Percentiles rank a stretch among this genome's conserved stretches.
phyloP scores from a whole-genome alignment of 2,113 vertebrate species.

The Prochilodus magdalenae region DNA sequence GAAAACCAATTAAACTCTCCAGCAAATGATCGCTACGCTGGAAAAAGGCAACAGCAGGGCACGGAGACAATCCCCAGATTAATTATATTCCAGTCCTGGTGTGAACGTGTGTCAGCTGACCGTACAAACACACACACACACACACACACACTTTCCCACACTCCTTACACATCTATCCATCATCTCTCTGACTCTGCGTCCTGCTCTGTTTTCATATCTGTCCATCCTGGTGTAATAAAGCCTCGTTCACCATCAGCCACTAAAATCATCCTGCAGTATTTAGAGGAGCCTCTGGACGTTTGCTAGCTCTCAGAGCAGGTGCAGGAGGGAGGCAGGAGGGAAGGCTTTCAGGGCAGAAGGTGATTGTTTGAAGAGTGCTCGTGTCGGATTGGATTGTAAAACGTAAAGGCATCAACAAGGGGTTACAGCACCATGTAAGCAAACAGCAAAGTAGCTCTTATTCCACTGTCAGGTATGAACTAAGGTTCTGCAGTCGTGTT shows the following conservation, averaged over 20 bases:
- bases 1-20: neutral
- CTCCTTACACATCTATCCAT: neutral
- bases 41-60: slow-evolving; percentile 2
- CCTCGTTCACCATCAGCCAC: neutral
- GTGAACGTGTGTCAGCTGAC: neutral
- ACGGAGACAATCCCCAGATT: slow-evolving; percentile 10
- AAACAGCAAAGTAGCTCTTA: too few species aligned
- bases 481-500: too few species aligned
- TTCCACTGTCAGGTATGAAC: too few species aligned
- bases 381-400: neutral
- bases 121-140: slow-evolving; percentile 5
- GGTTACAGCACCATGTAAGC: neutral
- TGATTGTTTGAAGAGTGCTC: neutral
- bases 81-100: neutral
- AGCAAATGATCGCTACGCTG: neutral
- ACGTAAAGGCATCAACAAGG: too few species aligned
- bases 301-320: too few species aligned
- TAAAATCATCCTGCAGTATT: slow-evolving; percentile 36
- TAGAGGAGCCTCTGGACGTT: neutral
- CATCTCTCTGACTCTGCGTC: neutral
- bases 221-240: slow-evolving; percentile 15
- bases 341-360: neutral
- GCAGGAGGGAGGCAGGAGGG: too few species aligned
- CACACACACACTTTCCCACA: neutral
- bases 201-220: slow-evolving; percentile 13